Percentiles rank a stretch among this genome's conserved stretches.
phyloP scores from a whole-genome alignment of 2,888 invertebrate species.

The Onchidella celtica region DNA sequence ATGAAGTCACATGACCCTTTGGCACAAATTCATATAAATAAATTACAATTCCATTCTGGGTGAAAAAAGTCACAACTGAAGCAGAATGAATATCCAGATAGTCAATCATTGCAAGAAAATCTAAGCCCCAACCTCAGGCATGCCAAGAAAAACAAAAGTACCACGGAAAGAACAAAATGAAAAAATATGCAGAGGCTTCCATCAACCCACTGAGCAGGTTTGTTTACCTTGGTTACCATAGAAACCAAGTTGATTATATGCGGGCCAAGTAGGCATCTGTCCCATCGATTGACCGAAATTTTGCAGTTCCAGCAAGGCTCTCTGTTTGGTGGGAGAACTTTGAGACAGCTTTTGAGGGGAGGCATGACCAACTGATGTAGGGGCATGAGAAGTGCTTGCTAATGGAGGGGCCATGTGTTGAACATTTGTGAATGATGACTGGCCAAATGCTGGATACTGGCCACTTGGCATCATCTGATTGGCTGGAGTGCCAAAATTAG shows the following conservation, averaged over 20 bases:
- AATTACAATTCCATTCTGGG: no score
- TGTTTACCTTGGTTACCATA: conserved; percentile 33
- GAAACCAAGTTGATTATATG: neutral
- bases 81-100: no score
- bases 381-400: neutral
- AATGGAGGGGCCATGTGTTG: neutral
- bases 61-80: no score
- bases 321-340: conserved; percentile 1
- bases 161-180: neutral
- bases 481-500: neutral
- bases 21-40: no score
- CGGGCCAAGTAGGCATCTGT: neutral
- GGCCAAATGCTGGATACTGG: conserved; percentile 17
- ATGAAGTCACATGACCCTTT: no score
- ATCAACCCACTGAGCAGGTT: conserved; percentile 14
- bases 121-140: neutral
- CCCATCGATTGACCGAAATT: conserved; percentile 16
- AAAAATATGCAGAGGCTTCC: neutral
- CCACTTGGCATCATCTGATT: neutral
- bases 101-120: no score
- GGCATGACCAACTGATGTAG: neutral
- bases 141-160: conserved; percentile 9
- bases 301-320: neutral
- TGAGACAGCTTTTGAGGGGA: conserved; percentile 3
- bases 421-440: neutral